Evolutionary conservation across 2,113 vertebrate genomes (phyloP).

Genomic region (Pycnonotus jocosus): DNA sequence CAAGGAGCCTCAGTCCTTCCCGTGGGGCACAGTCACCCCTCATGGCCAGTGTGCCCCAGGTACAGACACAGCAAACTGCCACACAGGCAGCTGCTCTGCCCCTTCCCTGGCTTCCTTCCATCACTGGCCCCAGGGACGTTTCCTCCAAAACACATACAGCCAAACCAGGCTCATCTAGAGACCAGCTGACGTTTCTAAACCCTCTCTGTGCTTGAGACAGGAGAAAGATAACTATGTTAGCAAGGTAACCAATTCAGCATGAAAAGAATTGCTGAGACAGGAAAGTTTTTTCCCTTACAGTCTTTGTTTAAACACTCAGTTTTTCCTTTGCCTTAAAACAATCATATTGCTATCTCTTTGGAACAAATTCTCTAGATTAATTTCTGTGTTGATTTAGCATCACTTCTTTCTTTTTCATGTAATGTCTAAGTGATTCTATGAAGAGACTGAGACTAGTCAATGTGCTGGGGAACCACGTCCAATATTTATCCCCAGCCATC

Average conservation of each 20-base stretch:
- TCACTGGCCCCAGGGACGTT: background rate
- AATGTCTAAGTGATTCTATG: background rate
- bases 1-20: fast-evolving
- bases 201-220: background rate
- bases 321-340: background rate
- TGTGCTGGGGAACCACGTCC: background rate
- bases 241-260: background rate
- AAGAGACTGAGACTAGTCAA: background rate
- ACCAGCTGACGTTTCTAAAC: fast-evolving
- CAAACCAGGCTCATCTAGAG: background rate
- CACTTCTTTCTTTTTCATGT: background rate
- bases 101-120: background rate
- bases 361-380: background rate
- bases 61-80: background rate
- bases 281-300: background rate
- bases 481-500: background rate
- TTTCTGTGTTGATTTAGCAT: background rate
- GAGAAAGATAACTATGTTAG: background rate
- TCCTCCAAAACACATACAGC: background rate
- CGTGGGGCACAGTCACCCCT: background rate
- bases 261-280: background rate
- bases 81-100: background rate
- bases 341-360: background rate
- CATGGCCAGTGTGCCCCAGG: fast-evolving
- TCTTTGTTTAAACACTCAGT: background rate